Evolutionary conservation across 2,113 vertebrate genomes (phyloP), one percentile per base, ranked within the genome.

Genomic region (Furnarius figulus): DNA sequence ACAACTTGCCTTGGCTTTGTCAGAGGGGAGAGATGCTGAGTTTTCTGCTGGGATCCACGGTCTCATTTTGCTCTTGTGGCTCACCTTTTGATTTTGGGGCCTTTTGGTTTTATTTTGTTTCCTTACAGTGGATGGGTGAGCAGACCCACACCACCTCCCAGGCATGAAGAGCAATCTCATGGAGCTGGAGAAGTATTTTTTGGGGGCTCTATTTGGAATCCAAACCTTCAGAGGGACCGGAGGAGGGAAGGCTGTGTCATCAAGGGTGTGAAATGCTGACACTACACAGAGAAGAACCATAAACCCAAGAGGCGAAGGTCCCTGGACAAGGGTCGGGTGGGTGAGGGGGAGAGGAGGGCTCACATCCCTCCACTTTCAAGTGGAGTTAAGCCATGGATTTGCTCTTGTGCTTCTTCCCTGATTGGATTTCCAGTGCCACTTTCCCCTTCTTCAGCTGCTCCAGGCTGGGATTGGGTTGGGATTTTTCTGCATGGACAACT

Each of bases 301-400:
- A 95, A 97, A 95, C 40, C 35, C 9, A 2, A 39, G 66, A 91
- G 67, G 24, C 25, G 14, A 95, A 94, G 81, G 56, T 52, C 86
- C 58, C 59, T 0, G 10, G 82, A 85, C 73, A 62, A 46, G 55
- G 89, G n/a, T 66, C 8, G 3, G 52, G 37, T 44, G 63, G 12
- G 28, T 4, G 2, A 50, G 40, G 59, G 22, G 44, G 31, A 85
- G 50, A 89, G 70, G 12, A 80, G 15, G 5, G 22, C 22, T 89
- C 75, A 37, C 22, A 59, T 80, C 71, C 71, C 25, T 56, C 63
- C 14, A 8, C 33, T 95, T 82, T 19, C 84, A 61, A 80, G 44
- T 40, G n/a, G 30, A 83, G 5, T 8, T 24, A 59, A 95, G 25
- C 61, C 39, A 14, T 52, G 84, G 89, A 87, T 91, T 96, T 92